Evolutionary conservation across 2,797 vertebrate genomes (phyloP).

Genomic region (Strix occidentalis): DNA sequence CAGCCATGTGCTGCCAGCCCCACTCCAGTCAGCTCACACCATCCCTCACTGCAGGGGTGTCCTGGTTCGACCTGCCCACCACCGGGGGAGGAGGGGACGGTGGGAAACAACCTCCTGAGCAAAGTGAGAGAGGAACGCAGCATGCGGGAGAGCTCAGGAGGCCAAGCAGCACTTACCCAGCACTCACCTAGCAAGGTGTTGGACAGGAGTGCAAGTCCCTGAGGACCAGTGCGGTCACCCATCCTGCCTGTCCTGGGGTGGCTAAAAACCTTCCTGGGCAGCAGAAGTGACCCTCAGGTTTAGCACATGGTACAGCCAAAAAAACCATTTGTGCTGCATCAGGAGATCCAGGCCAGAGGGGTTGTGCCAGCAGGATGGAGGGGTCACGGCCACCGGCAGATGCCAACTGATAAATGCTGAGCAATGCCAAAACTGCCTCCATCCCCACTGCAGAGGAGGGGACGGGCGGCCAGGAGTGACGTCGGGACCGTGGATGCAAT

Average conservation of each 20-base stretch:
- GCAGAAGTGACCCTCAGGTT: neutral
- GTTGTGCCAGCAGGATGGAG: neutral
- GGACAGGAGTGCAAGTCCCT: neutral
- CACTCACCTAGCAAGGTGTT: neutral
- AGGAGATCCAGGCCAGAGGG: neutral
- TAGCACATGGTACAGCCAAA: neutral
- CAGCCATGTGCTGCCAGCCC: neutral
- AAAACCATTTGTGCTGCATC: neutral
- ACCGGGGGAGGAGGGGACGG: neutral
- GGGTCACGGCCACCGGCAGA: neutral
- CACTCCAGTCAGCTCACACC: rapidly evolving
- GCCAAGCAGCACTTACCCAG: neutral
- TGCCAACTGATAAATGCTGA: neutral
- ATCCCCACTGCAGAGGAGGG: neutral
- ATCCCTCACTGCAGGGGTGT: rapidly evolving
- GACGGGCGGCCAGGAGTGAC: neutral
- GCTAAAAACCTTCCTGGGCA: neutral
- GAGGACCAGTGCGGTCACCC: rapidly evolving
- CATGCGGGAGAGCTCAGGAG: neutral
- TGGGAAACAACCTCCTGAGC: neutral
- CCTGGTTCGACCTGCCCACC: neutral
- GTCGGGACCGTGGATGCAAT: rapidly evolving
- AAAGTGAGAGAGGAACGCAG: rapidly evolving
- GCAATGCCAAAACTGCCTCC: neutral
- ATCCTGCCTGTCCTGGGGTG: neutral